A percentile compares a stretch with the other conserved stretches of the same genome.
These are phyloP conservation scores for Tenthredo distinguenda DNA, from an alignment of 2,888 invertebrate species.

Conservation along the genomic window DNA sequence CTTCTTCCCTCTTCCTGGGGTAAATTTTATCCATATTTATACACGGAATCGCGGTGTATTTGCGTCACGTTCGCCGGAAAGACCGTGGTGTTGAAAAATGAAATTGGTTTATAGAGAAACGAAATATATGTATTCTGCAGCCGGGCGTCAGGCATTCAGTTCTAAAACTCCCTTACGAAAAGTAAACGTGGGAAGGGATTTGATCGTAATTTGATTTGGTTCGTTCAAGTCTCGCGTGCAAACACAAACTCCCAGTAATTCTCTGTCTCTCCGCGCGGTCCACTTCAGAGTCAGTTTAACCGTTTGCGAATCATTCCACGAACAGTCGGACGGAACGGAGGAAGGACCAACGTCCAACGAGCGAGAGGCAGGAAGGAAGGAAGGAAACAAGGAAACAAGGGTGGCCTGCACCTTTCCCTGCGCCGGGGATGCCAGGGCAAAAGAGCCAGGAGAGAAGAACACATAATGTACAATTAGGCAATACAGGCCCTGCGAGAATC, in stretches of 20 bases:
- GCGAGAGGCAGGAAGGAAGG: not conserved
- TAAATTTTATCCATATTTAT: not conserved
- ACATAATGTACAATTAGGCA: constrained; percentile 43
- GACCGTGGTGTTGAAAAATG: not conserved
- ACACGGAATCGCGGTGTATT: not conserved
- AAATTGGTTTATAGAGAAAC: not conserved
- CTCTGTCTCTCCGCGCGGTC: not conserved
- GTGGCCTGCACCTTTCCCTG: not conserved
- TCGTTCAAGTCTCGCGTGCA: not conserved
- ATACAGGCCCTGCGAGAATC: not conserved
- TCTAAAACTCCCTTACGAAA: not conserved
- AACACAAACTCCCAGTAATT: constrained; percentile 37
- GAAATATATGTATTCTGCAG: not conserved
- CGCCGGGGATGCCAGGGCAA: not conserved
- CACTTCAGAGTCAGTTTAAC: constrained; percentile 34
- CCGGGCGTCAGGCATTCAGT: not conserved
- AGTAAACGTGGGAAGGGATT: constrained; percentile 9
- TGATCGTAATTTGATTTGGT: constrained; percentile 35
- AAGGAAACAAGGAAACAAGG: not conserved
- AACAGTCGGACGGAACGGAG: not conserved
- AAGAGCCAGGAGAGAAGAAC: not conserved
- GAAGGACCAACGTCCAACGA: too few relatives aligned
- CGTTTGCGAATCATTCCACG: constrained; percentile 26
- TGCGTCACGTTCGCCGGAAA: constrained; percentile 6
- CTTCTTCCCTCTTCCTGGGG: not conserved